Evolutionary conservation across 1,140 invertebrate species (phyloP).

Genomic region (Babylonia areolata): DNA sequence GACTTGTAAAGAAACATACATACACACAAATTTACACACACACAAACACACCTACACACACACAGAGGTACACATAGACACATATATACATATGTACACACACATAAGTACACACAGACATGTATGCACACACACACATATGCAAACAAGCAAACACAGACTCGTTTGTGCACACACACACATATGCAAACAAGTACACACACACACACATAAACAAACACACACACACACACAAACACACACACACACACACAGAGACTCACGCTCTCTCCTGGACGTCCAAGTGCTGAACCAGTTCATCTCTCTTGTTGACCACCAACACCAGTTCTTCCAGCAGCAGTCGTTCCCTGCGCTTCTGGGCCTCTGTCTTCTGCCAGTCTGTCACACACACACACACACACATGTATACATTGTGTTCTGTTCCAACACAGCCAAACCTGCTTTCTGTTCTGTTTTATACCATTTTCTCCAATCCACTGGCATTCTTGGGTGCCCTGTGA

Average conservation of each 20-base stretch:
- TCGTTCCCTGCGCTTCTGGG: constrained; percentile 90
- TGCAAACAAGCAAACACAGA: not conserved
- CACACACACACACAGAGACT: constrained; percentile 74
- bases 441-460: too few relatives aligned
- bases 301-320: constrained; percentile 95
- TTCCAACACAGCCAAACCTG: too few relatives aligned
- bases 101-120: not conserved
- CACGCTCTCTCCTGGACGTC: constrained; percentile 97
- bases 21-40: not conserved
- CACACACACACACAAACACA: not conserved
- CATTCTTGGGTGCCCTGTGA: too few relatives aligned
- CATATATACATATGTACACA: not conserved
- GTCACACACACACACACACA: constrained; percentile 41
- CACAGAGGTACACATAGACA: not conserved
- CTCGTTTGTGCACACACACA: not conserved
- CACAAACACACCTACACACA: not conserved
- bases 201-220: not conserved
- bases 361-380: constrained; percentile 95
- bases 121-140: not conserved
- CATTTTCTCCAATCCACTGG: too few relatives aligned
- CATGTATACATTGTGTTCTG: too few relatives aligned
- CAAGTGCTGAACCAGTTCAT: constrained; percentile 95
- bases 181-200: not conserved
- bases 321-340: constrained; percentile 89
- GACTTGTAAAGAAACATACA: not conserved